Evolutionary conservation across 2,113 vertebrate species (phyloP), one percentile per base, ranked within the genome.

Genomic region (Misgurnus mizolepis): DNA sequence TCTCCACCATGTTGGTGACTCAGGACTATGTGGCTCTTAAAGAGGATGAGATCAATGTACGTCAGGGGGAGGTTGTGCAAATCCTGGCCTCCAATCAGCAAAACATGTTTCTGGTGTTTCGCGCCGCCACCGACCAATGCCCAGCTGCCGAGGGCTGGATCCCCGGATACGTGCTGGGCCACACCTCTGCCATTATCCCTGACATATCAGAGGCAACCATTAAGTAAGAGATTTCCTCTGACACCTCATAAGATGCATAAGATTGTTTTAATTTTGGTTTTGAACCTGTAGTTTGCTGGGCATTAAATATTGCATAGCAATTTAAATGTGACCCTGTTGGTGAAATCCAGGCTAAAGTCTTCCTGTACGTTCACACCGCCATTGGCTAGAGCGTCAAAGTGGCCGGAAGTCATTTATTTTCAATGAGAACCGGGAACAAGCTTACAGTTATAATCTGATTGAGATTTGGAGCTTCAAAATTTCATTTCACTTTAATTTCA

Each of bases 1-100:
- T 99, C 91, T 98, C 97, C 96, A 98, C 98, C 94, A 99, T 99
- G 98, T 91, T 99, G 95, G 97, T 99, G 95, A 98, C 98, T 89
- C 97, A 99, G 92, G 93, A 94, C 93, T 99, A 99, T 89, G 96
- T 94, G 93, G 98, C 98, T 84, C 94, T 99, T 94, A 99, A 99
- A 94, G 98, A 99, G 96, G 98, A 99, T 95, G 98, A 99, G 95
- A 97, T 99, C 88, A 99, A 95, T 88, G 97, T 99, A 87, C 91
- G 87, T 89, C 98, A 99, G 93, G 96, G 98, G 87, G 98, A 99
- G 89, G 97, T 98, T 89, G 97, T 99, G 89, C 98, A 99, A 91
- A 96, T 99, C 90, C 92, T 99, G 92, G 97, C 98, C 94, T 98
- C 96, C 94, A 99, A 99, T 91, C 98, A 99, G 90, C 98, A 99